Conservation (phyloP, 2,797 vertebrate genomes). For the Cetoscarus ocellatus region DNA sequence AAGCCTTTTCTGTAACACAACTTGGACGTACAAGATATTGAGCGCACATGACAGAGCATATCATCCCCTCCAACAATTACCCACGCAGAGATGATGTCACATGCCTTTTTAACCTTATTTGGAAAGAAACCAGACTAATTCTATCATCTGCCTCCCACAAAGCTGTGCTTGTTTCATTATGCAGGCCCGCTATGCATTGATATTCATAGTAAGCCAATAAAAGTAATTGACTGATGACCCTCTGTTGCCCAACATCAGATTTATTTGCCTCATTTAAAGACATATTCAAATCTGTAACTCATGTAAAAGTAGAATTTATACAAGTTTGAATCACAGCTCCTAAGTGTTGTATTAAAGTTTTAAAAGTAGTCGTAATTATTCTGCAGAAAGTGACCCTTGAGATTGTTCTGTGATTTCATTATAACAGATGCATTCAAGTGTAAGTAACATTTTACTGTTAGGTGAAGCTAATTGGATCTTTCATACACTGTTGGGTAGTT, state of each 20-base stretch:
- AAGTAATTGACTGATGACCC: conserved; percentile 38
- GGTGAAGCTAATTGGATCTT: neutral
- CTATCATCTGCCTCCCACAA: conserved; percentile 39
- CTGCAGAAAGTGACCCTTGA: neutral
- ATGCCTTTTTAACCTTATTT: conserved; percentile 69
- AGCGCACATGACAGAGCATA: conserved; percentile 55
- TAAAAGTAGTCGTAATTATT: conserved; percentile 5
- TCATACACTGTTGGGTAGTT: neutral
- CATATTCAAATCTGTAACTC: neutral
- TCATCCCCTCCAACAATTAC: conserved; percentile 62
- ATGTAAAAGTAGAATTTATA: conserved; percentile 1
- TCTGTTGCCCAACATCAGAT: conserved; percentile 37
- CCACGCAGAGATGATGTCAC: conserved; percentile 60
- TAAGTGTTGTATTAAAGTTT: conserved; percentile 9
- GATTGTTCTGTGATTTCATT: conserved; percentile 2
- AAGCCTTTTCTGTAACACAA: conserved; percentile 40
- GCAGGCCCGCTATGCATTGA: conserved; percentile 14
- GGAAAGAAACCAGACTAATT: conserved; percentile 52
- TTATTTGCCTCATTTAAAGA: conserved; percentile 1
- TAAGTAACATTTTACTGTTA: conserved; percentile 1
- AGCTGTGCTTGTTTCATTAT: conserved; percentile 52
- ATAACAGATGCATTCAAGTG: neutral
- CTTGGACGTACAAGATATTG: conserved; percentile 56
- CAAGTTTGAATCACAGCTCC: conserved; percentile 3
- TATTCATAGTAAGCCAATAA: conserved; percentile 35